Percentiles rank a stretch among this genome's conserved stretches.
phyloP scores from a whole-genome alignment of 2,888 invertebrate genomes.

The Clistopyga incitator region DNA sequence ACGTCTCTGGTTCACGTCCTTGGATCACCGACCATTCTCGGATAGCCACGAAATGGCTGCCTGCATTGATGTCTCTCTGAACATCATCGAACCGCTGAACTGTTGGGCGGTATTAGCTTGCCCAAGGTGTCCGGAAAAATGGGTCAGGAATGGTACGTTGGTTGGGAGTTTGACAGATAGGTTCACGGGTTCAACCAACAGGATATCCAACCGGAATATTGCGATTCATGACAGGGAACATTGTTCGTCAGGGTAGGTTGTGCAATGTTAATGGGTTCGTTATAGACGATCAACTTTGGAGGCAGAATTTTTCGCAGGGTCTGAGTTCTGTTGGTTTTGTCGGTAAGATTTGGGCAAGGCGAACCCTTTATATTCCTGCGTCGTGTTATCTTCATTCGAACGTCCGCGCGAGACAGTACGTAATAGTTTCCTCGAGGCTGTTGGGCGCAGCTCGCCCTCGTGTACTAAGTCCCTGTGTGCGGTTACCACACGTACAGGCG shows the following conservation, averaged over 20 bases:
- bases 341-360: not conserved
- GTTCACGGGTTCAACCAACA: not conserved
- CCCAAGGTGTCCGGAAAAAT: not conserved
- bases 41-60: conserved; percentile 58
- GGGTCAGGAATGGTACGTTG: not conserved
- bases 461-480: conserved; percentile 30
- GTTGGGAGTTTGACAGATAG: too few relatives aligned
- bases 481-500: conserved; percentile 39
- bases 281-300: too few relatives aligned
- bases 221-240: too few relatives aligned
- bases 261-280: too few relatives aligned
- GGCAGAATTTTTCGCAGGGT: too few relatives aligned
- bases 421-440: conserved; percentile 77
- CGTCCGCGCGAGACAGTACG: conserved; percentile 60
- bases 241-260: too few relatives aligned
- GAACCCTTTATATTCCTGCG: conserved; percentile 24
- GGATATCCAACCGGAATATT: not conserved
- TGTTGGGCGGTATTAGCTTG: not conserved
- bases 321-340: not conserved
- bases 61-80: conserved; percentile 14
- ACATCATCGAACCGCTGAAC: not conserved
- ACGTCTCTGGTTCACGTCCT: conserved; percentile 41
- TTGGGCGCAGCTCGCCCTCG: conserved; percentile 62
- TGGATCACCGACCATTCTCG: conserved; percentile 35
- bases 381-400: conserved; percentile 50